These are phyloP conservation scores for Neocloeon triangulifer DNA, from an alignment of 1,140 invertebrate species.

Conservation along the genomic window DNA sequence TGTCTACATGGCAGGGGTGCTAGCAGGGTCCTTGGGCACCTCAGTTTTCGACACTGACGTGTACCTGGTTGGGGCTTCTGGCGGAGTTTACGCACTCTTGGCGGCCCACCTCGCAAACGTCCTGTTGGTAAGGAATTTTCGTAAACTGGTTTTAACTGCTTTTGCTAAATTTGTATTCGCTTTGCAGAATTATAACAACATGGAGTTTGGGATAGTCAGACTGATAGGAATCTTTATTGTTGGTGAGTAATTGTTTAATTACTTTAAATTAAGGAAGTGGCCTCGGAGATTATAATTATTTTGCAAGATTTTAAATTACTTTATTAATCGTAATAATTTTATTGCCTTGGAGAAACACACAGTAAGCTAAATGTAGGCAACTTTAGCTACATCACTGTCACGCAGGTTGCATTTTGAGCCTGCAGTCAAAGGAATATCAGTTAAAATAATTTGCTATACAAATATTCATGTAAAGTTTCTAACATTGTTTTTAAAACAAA, in stretches of 20 bases:
- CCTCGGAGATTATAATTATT: too few relatives aligned
- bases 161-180: conserved; percentile 4
- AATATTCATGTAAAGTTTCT: too few relatives aligned
- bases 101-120: conserved; percentile 90
- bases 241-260: conserved; percentile 58
- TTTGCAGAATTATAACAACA: conserved; percentile 73
- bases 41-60: conserved; percentile 88
- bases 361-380: too few relatives aligned
- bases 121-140: conserved; percentile 30
- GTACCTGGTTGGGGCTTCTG: conserved; percentile 80
- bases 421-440: too few relatives aligned
- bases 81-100: conserved; percentile 79
- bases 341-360: too few relatives aligned
- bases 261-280: too few relatives aligned
- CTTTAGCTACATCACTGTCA: too few relatives aligned
- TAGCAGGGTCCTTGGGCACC: conserved; percentile 78
- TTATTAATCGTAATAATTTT: too few relatives aligned
- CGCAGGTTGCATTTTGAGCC: too few relatives aligned
- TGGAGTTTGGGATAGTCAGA: conserved; percentile 81
- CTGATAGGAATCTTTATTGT: conserved; percentile 78
- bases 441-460: too few relatives aligned
- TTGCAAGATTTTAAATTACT: too few relatives aligned
- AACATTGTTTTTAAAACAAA: too few relatives aligned
- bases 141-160: conserved; percentile 6
- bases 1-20: conserved; percentile 82